Evolutionary conservation across 2,888 invertebrate species (phyloP).

Genomic region (Caenorhabditis virilis): DNA sequence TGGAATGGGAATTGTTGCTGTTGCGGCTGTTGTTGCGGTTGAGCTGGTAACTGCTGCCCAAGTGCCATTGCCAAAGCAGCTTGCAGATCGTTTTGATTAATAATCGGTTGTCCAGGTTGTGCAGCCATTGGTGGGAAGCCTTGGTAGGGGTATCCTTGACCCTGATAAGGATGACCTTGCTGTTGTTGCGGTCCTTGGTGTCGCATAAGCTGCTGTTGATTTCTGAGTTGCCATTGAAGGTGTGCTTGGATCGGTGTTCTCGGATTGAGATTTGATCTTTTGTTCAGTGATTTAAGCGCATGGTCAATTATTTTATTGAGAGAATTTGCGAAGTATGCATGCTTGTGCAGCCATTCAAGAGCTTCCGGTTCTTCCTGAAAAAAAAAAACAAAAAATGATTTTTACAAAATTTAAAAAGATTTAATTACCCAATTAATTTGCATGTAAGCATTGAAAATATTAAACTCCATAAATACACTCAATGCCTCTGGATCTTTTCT

Average conservation of each 20-base stretch:
- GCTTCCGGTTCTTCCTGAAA: not conserved
- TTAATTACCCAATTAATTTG: not conserved
- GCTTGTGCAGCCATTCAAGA: constrained; percentile 5
- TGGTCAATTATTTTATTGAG: constrained; percentile 1
- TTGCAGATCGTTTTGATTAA: constrained; percentile 4
- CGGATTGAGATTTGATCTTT: too few species aligned
- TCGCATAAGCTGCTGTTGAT: not conserved
- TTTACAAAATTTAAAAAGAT: constrained; percentile 5
- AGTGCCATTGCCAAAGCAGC: constrained; percentile 4
- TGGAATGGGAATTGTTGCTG: not conserved
- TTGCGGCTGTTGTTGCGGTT: not conserved
- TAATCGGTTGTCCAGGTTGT: too few species aligned
- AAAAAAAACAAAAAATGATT: constrained; percentile 1
- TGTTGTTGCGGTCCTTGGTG: not conserved
- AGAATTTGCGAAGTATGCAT: not conserved
- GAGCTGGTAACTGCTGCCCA: not conserved
- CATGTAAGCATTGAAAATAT: not conserved
- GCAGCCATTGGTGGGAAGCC: too few species aligned
- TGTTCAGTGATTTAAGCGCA: not conserved
- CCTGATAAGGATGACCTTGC: too few species aligned
- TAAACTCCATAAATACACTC: not conserved
- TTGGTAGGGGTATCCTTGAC: too few species aligned
- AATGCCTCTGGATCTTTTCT: not conserved
- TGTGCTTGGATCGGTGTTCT: not conserved
- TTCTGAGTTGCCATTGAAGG: not conserved